A percentile compares a stretch with the other conserved stretches of the same genome.
These are phyloP conservation scores for Metallyticus violacea DNA, from an alignment of 2,888 invertebrate genomes.

Conservation along the genomic window DNA sequence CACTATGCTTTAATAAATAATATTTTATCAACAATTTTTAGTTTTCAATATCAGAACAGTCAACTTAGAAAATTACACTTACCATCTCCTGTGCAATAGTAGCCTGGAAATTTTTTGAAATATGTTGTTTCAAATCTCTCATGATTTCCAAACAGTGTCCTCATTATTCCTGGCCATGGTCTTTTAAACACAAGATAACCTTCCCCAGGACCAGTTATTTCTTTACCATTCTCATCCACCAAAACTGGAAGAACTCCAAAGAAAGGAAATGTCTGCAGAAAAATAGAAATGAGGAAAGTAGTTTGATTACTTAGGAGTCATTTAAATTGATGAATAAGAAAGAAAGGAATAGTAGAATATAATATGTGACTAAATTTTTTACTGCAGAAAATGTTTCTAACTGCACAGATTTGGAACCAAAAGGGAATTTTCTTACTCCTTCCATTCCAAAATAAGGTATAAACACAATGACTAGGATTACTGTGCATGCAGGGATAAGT, in stretches of 20 bases:
- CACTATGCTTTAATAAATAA: too few species aligned
- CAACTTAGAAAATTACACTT: constrained; percentile 39
- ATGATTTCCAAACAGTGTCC: constrained; percentile 89
- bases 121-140: constrained; percentile 87
- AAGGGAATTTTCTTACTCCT: too few species aligned
- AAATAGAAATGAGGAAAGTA: neutral
- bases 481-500: too few species aligned
- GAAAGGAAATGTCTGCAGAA: constrained; percentile 84
- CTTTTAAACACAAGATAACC: constrained; percentile 91
- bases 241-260: constrained; percentile 91
- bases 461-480: too few species aligned
- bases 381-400: too few species aligned
- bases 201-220: constrained; percentile 84
- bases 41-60: too few species aligned
- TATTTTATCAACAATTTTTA: too few species aligned
- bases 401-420: too few species aligned
- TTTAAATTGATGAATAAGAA: too few species aligned
- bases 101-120: constrained; percentile 94
- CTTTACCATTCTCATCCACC: constrained; percentile 81
- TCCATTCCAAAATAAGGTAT: too few species aligned
- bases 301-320: neutral
- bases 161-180: constrained; percentile 99
- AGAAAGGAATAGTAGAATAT: too few species aligned
- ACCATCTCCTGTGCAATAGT: constrained; percentile 98
- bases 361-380: too few species aligned